phyloP scores from a whole-genome alignment of 2,797 vertebrate species.

The Thaleichthys pacificus region DNA sequence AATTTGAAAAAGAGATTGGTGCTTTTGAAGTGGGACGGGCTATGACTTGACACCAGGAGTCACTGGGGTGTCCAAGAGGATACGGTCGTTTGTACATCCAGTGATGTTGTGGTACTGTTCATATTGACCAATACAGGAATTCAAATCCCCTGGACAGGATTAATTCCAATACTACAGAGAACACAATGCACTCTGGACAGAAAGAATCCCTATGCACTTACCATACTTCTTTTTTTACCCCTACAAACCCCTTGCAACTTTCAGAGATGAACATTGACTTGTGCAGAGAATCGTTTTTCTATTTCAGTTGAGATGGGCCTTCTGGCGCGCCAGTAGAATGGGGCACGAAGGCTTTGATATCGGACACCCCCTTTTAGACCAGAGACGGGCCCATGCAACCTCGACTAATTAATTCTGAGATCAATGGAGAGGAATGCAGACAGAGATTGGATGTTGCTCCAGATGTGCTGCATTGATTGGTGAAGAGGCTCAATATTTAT shows the following conservation, averaged over 20 bases:
- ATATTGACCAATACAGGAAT: conserved; percentile 30
- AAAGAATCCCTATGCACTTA: conserved; percentile 14
- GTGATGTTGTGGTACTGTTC: not conserved
- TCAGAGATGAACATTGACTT: conserved; percentile 31
- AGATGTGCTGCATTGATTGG: conserved; percentile 51
- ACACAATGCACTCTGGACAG: not conserved
- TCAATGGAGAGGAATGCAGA: conserved; percentile 48
- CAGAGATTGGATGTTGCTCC: conserved; percentile 29
- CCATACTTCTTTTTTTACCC: not conserved
- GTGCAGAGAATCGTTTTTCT: conserved; percentile 37
- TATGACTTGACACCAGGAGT: not conserved
- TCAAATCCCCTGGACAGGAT: conserved; percentile 1
- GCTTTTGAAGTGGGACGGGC: not conserved
- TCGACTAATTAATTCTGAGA: conserved; percentile 51
- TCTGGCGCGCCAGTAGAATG: conserved; percentile 4
- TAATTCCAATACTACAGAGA: conserved; percentile 16
- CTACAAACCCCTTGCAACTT: conserved; percentile 7
- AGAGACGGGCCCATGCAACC: conserved; percentile 18
- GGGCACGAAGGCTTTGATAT: conserved; percentile 38
- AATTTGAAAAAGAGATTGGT: not conserved
- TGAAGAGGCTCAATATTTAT: conserved; percentile 25
- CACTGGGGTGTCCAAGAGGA: not conserved
- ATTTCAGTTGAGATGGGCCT: conserved; percentile 1
- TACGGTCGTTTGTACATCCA: not conserved
- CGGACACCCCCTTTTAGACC: conserved; percentile 11